Base-by-base conservation (phyloP, 2,888 invertebrate genomes). In the Polymixis flavicincta region DNA sequence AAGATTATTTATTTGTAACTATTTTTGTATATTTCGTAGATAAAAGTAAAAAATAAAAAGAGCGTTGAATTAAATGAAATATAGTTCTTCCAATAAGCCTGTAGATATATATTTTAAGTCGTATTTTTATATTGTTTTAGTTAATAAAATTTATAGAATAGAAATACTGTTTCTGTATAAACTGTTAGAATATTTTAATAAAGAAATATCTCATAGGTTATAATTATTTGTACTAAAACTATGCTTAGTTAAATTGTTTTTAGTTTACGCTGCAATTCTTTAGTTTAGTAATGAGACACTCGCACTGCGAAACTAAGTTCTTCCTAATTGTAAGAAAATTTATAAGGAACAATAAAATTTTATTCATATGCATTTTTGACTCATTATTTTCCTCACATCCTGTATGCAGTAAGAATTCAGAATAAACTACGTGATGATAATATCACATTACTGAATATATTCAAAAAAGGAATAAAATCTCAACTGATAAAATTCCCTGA, bases 1-100 rank as follows among this genome's bases (percentile, higher is more conserved):
- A 94, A 92, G 89, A 93, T 95, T 96, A 96, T 96, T 96, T 96
- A 96, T 96, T 96, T 95, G 92, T 95, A 95, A 93, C 92, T 94
- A 95, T 93, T 94, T 94, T 93, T 95, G 94, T 96, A 95, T 94
- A 95, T 94, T 94, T 90, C 87, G 89, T 93, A 90, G 90, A 88
- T 90, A 91, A 90, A 89, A 86, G 87, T 90, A 91, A 90, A 92
- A 88, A 89, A 85, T 90, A 89, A 90, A 89, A 90, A 86, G 85
- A 88, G 85, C 84, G 78, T 90, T 74, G 87, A 90, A 88, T 89
- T 89, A 88, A 91, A 88, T 83, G 85, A 91, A 88, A 88, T 86
- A 82, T 88, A 90, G 95, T 86, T 95, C 95, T 96, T 96, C 94
- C 95, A 94, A 88, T 92, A 94, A 92, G 91, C 78, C 86, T 96